These are phyloP conservation scores for Orientallactaga sibirica DNA, from an alignment of 2,797 vertebrate species.

Conservation along the genomic window DNA sequence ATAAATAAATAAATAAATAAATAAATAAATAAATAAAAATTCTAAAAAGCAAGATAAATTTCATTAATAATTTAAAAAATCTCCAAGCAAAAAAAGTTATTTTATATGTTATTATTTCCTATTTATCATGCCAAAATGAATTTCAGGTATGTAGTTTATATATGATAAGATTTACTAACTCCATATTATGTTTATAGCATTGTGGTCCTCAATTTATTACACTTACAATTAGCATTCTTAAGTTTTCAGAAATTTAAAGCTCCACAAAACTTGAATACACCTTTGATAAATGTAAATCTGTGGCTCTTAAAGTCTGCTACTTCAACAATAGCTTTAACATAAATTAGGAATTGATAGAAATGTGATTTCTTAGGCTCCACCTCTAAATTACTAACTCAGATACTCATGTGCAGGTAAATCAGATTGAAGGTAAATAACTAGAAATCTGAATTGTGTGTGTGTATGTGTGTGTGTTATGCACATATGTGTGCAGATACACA, in stretches of 20 bases:
- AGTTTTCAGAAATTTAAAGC: neutral
- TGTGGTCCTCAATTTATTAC: neutral
- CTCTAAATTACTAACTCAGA: constrained; percentile 6
- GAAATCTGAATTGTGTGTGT: neutral
- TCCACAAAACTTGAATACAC: neutral
- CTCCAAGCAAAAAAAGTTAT: neutral
- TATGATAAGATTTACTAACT: constrained; percentile 5
- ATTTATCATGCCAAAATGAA: neutral
- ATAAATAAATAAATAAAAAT: no score
- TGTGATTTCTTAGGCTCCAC: neutral
- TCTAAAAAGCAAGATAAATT: constrained; percentile 22
- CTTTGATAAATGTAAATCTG: neutral
- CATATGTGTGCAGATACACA: no score
- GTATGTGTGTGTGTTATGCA: no score
- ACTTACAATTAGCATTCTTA: neutral
- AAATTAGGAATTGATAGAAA: neutral
- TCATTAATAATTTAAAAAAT: neutral
- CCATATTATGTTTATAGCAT: neutral
- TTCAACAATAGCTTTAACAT: neutral
- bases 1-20: no score
- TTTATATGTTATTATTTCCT: neutral
- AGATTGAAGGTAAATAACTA: no score
- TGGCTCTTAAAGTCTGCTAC: neutral
- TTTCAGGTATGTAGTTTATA: neutral
- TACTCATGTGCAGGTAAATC: neutral